Evolutionary conservation across 2,113 vertebrate genomes (phyloP).

Genomic region (Proteles cristata): DNA sequence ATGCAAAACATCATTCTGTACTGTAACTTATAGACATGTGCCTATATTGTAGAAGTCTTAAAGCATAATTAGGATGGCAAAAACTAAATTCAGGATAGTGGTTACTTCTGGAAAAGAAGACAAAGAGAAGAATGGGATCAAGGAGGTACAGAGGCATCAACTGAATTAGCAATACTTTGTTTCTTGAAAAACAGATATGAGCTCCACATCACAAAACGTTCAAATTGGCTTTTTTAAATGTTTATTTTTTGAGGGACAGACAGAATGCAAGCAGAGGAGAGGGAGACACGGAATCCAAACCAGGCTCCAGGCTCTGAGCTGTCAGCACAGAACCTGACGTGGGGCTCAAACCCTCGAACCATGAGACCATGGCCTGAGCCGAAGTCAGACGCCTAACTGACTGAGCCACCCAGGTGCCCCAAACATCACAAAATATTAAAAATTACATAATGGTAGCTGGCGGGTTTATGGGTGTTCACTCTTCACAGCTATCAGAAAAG

Average conservation of each 20-base stretch:
- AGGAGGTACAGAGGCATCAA: not conserved
- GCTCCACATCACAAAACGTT: not conserved
- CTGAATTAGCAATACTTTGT: not conserved
- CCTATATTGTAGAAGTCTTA: not conserved
- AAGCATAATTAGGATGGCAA: not conserved
- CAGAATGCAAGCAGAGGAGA: too few species aligned
- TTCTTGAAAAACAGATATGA: not conserved
- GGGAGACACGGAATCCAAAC: too few species aligned
- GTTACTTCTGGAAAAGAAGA: not conserved
- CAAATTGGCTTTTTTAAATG: too few species aligned
- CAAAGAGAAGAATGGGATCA: not conserved
- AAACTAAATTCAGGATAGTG: not conserved
- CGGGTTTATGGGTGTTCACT: not conserved
- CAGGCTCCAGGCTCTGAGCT: too few species aligned
- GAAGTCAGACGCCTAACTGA: too few species aligned
- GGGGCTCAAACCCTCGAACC: too few species aligned
- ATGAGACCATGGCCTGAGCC: too few species aligned
- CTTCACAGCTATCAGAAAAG: not conserved
- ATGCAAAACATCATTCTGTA: not conserved
- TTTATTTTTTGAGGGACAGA: too few species aligned
- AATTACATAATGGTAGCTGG: not conserved
- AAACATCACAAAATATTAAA: not conserved
- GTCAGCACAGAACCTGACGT: too few species aligned
- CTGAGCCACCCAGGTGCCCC: too few species aligned
- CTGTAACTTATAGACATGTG: not conserved